Evolutionary conservation across 2,113 vertebrate genomes (phyloP), one percentile per base, ranked within the genome.

Genomic region (Myocastor coypus): DNA sequence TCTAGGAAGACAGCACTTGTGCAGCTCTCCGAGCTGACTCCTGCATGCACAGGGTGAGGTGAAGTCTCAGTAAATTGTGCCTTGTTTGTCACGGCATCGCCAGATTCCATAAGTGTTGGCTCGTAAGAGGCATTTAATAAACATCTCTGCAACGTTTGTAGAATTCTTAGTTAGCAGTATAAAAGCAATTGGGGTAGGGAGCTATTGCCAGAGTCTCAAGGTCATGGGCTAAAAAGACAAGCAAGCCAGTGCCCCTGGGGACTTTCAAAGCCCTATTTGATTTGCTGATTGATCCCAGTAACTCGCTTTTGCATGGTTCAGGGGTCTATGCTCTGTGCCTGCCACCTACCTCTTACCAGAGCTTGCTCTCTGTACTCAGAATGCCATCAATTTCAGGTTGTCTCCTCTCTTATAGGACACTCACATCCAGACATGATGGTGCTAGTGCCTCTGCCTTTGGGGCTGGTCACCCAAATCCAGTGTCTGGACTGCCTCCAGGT

Each of bases 61-160:
- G 73, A 26, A 68, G 1, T 20, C 46, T 30, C 1, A 2, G 59
- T 88, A 71, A 89, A 42, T 46, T 52, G 66, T 22, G 46, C 77
- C 69, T 92, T 80, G 55, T 78, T 95, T 80, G 28, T 73, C 84
- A 50, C 12, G 80, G 40, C 14, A 75, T 96, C 68, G 66, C 92
- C 77, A 88, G 84, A 52, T 71, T 68, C 89, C 55, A 28, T n/a
- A 37, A 87, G 22, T 57, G 64, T 71, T 91, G 75, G 63, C 59
- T 92, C 90, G 85, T 88, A 90, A 87, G 26, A 86, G 66, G 26
- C 40, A 69, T 92, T 96, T 96, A 95, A 91, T 96, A 92, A 94
- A 85, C 80, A 97, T 55, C 66, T 94, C 84, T 87, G 83, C 73
- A 85, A 37, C 57, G 83, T 94, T 88, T 63, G 13, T 5, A 80